These are phyloP conservation scores for Megalonaias nervosa DNA, from an alignment of 1,140 invertebrate species.

Conservation along the genomic window DNA sequence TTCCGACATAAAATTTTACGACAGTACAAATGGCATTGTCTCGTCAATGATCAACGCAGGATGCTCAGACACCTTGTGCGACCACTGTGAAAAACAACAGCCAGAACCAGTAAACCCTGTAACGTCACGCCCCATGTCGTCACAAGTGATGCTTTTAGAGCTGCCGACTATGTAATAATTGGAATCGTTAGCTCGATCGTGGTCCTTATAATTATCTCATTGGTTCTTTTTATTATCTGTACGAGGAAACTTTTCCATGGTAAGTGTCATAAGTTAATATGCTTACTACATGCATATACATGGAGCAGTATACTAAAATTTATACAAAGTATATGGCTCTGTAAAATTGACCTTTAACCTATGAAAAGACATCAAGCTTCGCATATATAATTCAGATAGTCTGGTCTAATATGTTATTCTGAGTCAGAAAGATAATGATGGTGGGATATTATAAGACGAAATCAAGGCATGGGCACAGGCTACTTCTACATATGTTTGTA, in stretches of 20 bases:
- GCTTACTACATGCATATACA: too few relatives aligned
- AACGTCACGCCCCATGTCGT: background rate
- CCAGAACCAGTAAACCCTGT: background rate
- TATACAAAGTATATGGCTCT: too few relatives aligned
- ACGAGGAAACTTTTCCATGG: constrained; percentile 38
- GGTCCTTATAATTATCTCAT: constrained; percentile 36
- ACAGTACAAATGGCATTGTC: constrained; percentile 10
- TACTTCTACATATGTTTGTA: too few relatives aligned
- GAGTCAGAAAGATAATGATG: too few relatives aligned
- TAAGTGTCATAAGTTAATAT: too few relatives aligned
- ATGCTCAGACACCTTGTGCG: constrained; percentile 30
- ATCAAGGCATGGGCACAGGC: too few relatives aligned
- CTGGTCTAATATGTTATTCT: too few relatives aligned
- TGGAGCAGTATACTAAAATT: too few relatives aligned
- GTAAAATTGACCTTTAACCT: too few relatives aligned
- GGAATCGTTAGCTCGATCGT: constrained; percentile 35
- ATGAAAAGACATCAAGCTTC: too few relatives aligned
- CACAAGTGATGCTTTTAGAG: constrained; percentile 20
- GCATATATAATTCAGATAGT: too few relatives aligned
- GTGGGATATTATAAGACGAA: too few relatives aligned
- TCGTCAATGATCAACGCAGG: constrained; percentile 7
- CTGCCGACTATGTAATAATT: constrained; percentile 43
- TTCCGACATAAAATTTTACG: constrained; percentile 31
- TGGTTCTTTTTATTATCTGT: constrained; percentile 35
- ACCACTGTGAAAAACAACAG: constrained; percentile 12